phyloP scores from a whole-genome alignment of 2,113 vertebrate genomes.

The Leuciscus idus region DNA sequence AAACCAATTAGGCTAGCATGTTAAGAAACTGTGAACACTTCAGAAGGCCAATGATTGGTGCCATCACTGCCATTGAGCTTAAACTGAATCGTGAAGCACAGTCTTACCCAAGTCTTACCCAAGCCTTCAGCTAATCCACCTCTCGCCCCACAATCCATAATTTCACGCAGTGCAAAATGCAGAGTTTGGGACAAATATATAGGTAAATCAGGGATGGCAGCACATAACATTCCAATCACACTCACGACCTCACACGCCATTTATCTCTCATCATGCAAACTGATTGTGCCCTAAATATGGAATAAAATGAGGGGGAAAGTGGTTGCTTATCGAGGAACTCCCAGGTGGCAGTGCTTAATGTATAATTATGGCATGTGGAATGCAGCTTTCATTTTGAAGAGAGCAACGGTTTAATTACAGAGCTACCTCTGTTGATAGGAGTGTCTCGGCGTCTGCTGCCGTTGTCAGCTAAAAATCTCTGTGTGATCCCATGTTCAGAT shows the following conservation, averaged over 20 bases:
- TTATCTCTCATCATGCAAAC: slow-evolving; percentile 57
- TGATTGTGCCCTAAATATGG: slow-evolving; percentile 55
- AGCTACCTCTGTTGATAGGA: slow-evolving; percentile 54
- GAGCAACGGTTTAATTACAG: slow-evolving; percentile 57
- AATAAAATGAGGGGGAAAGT: slow-evolving; percentile 35
- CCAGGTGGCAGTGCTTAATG: slow-evolving; percentile 57
- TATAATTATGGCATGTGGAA: slow-evolving; percentile 51
- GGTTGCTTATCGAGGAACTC: slow-evolving; percentile 51
- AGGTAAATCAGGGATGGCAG: slow-evolving; percentile 45
- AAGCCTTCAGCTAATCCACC: not conserved
- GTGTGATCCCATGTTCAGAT: slow-evolving; percentile 46
- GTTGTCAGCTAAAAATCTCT: slow-evolving; percentile 52
- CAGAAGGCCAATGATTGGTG: not conserved
- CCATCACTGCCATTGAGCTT: not conserved
- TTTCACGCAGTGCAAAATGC: not conserved
- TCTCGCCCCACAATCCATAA: not conserved
- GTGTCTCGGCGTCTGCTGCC: slow-evolving; percentile 30
- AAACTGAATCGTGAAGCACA: not conserved
- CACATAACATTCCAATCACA: slow-evolving; percentile 45
- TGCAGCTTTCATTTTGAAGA: slow-evolving; percentile 51
- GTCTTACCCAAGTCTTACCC: not conserved
- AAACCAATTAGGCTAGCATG: not conserved
- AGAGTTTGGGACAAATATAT: slow-evolving; percentile 35
- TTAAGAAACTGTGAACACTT: not conserved
- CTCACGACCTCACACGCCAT: slow-evolving; percentile 31